Percentiles rank a stretch among this genome's conserved stretches.
phyloP scores from a whole-genome alignment of 1,140 invertebrate species.

The Drosophila punjabiensis region DNA sequence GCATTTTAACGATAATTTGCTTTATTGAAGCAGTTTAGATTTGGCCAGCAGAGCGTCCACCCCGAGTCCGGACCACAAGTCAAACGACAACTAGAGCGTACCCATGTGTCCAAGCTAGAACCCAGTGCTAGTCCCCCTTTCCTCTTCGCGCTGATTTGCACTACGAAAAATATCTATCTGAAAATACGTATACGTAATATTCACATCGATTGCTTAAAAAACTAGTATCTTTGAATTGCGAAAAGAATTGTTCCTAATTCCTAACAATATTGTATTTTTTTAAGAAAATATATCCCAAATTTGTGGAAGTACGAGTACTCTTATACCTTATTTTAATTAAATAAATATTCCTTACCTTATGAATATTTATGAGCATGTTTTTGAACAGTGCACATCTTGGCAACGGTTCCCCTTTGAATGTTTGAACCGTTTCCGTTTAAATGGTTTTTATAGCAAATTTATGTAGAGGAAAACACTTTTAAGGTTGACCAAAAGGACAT shows the following conservation, averaged over 20 bases:
- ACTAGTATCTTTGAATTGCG: too few relatives aligned
- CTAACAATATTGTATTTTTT: neutral
- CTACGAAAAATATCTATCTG: conserved; percentile 4
- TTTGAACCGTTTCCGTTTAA: conserved; percentile 82
- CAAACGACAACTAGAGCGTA: conserved; percentile 72
- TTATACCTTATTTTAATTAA: neutral
- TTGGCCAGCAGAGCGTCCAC: conserved; percentile 65
- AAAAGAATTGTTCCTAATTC: too few relatives aligned
- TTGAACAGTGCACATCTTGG: conserved; percentile 50
- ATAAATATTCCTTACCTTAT: neutral
- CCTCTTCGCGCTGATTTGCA: neutral
- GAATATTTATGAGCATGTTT: neutral
- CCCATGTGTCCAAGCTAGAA: conserved; percentile 33
- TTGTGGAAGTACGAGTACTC: too few relatives aligned
- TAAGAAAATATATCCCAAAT: neutral
- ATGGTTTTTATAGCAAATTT: conserved; percentile 84
- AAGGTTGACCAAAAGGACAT: conserved; percentile 75
- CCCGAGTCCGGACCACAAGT: conserved; percentile 58
- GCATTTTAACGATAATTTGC: conserved; percentile 84
- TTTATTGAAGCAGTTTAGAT: conserved; percentile 84
- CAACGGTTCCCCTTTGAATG: conserved; percentile 70
- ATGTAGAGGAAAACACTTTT: conserved; percentile 83
- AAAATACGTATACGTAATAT: neutral
- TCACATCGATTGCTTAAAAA: too few relatives aligned
- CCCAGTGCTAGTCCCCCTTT: neutral